Evolutionary conservation across 2,888 invertebrate species (phyloP).

Genomic region (Scrobipalpa atriplicella): DNA sequence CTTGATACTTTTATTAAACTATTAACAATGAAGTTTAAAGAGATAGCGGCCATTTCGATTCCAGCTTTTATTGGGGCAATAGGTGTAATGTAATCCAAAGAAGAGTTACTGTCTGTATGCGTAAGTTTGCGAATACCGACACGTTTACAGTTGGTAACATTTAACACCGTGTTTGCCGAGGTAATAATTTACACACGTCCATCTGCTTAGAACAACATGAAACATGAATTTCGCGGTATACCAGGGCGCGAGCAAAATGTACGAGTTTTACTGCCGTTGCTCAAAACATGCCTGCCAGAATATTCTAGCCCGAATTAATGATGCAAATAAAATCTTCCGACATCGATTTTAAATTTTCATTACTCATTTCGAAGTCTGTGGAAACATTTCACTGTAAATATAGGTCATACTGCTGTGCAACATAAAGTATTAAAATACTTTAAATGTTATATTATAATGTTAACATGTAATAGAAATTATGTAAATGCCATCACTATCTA

Average conservation of each 20-base stretch:
- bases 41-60: neutral
- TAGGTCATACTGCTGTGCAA: neutral
- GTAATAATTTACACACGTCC: slow-evolving; percentile 60
- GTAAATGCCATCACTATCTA: neutral
- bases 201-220: slow-evolving; percentile 54
- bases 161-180: slow-evolving; percentile 48
- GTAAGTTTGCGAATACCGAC: slow-evolving; percentile 35
- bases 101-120: neutral
- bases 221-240: slow-evolving; percentile 56
- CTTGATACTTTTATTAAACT: slow-evolving; percentile 35
- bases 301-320: slow-evolving; percentile 46
- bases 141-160: slow-evolving; percentile 51
- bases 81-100: neutral
- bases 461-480: neutral
- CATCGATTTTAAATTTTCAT: slow-evolving; percentile 6
- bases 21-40: neutral
- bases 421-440: neutral
- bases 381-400: neutral
- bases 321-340: slow-evolving; percentile 33
- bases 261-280: slow-evolving; percentile 54
- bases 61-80: neutral
- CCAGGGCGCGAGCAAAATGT: slow-evolving; percentile 49
- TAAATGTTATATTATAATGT: neutral
- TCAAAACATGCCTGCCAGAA: slow-evolving; percentile 39
- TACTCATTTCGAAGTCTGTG: neutral